Base-by-base conservation (phyloP, 2,797 vertebrate genomes). In the Pampus argenteus region DNA sequence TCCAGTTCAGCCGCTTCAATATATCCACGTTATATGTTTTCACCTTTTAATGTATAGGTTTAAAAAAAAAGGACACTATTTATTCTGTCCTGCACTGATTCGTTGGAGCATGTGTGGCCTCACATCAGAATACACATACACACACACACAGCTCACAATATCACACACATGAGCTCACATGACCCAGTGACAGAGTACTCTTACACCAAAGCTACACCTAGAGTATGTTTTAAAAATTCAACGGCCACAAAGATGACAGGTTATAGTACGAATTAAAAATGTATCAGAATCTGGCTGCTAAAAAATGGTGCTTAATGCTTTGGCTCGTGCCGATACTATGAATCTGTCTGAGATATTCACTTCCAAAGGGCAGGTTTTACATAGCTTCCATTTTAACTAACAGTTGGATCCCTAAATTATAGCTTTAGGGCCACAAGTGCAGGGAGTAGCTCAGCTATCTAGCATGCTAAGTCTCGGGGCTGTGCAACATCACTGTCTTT, bases 321-420 rank as follows among this genome's bases (percentile, higher is more conserved):
- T 28, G 26, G 34, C 54, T 48, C 58, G 10, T 68, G 65, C 69
- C 81, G 66, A 77, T 77, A 58, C 52, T 36, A 36, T 40, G 56
- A 68, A 75, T 55, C 66, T 67, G 55, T 62, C 13, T 68, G 58
- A 79, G 71, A 82, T 44, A 67, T 78, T 76, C 18, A 52, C 74
- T 76, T 75, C 26, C 71, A 86, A 67, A 80, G 29, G 36, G 42
- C 72, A 83, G 31, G 65, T 78, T 85, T 87, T 76, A 82, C 74
- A 78, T 79, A 42, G 78, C 80, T 81, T 87, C 86, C 87, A 88
- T 90, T 92, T 92, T 81, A 88, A 86, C 85, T 88, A 60, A 5
- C 74, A 86, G 90, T 82, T 72, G 20, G 67, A 78, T 82, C 81
- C 85, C 51, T 77, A 94, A 94, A 94, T 94, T 92, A 93, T 89